Evolutionary conservation across 1,140 invertebrate species (phyloP).

Genomic region (Zaprionus nigranus): DNA sequence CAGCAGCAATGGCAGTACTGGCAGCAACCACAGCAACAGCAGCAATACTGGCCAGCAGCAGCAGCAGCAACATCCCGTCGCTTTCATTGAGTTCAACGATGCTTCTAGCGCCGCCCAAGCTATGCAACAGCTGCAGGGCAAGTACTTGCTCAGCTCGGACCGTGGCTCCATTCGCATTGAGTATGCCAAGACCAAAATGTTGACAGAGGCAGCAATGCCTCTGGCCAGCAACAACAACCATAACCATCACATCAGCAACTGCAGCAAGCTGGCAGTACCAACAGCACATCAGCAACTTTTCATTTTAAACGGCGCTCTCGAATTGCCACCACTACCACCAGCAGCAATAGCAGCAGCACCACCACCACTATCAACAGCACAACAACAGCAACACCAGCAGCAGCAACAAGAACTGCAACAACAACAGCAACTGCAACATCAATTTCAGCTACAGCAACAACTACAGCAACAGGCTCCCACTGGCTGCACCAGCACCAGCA

Average conservation of each 20-base stretch:
- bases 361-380: constrained; percentile 31
- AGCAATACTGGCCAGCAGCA: constrained; percentile 33
- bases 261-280: constrained; percentile 21
- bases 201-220: constrained; percentile 65
- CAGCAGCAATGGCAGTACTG: constrained; percentile 4
- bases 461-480: constrained; percentile 56
- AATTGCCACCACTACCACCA: constrained; percentile 30
- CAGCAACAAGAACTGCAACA: constrained; percentile 23
- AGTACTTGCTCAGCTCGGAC: constrained; percentile 96
- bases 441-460: constrained; percentile 42
- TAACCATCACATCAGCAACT: constrained; percentile 13
- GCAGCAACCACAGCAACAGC: constrained; percentile 21
- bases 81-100: constrained; percentile 98
- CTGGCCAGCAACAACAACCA: constrained; percentile 39
- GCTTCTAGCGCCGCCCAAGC: constrained; percentile 94
- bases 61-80: constrained; percentile 88
- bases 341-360: constrained; percentile 33
- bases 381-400: constrained; percentile 28
- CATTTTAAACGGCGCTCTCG: constrained; percentile 65
- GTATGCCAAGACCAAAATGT: constrained; percentile 99
- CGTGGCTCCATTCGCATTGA: constrained; percentile 98
- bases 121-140: constrained; percentile 96
- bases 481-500: constrained; percentile 57
- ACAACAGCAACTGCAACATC: constrained; percentile 28
- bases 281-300: constrained; percentile 50